Evolutionary conservation across 1,140 invertebrate genomes (phyloP).

Genomic region (Hyphantria cunea): DNA sequence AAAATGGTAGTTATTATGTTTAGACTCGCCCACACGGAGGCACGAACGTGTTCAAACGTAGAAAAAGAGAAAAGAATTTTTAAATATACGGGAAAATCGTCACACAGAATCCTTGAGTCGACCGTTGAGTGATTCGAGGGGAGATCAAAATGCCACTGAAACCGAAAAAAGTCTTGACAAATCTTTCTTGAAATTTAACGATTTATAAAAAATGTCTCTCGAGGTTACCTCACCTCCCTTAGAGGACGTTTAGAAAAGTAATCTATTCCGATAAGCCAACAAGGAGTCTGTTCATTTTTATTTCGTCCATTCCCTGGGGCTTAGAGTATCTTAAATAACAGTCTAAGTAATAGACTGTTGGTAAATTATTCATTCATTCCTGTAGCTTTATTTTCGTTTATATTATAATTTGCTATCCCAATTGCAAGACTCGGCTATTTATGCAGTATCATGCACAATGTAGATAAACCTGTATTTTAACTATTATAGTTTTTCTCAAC

Average conservation of each 20-base stretch:
- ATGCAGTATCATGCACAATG: background rate
- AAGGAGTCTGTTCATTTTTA: slow-evolving; percentile 78
- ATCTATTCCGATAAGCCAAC: slow-evolving; percentile 80
- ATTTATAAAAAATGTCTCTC: slow-evolving; percentile 56
- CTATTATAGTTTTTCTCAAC: too few relatives aligned
- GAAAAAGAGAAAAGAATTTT: slow-evolving; percentile 33
- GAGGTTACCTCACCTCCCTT: slow-evolving; percentile 49
- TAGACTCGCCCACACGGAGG: slow-evolving; percentile 62
- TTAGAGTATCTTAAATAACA: slow-evolving; percentile 58
- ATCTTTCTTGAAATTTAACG: slow-evolving; percentile 47
- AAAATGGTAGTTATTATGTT: slow-evolving; percentile 59
- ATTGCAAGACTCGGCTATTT: background rate
- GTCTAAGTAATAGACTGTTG: slow-evolving; percentile 40
- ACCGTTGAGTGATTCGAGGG: slow-evolving; percentile 37
- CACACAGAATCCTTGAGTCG: slow-evolving; percentile 47
- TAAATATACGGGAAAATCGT: slow-evolving; percentile 44
- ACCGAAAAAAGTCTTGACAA: slow-evolving; percentile 47
- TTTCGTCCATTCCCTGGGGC: slow-evolving; percentile 77
- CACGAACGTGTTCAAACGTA: slow-evolving; percentile 57
- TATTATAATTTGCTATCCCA: background rate
- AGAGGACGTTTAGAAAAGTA: slow-evolving; percentile 76
- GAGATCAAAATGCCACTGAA: slow-evolving; percentile 38
- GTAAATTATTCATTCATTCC: too few relatives aligned
- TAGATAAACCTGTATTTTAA: too few relatives aligned
- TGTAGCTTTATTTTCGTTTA: background rate